Base-by-base conservation (phyloP, 2,888 invertebrate species). In the Thymelicus acteon region DNA sequence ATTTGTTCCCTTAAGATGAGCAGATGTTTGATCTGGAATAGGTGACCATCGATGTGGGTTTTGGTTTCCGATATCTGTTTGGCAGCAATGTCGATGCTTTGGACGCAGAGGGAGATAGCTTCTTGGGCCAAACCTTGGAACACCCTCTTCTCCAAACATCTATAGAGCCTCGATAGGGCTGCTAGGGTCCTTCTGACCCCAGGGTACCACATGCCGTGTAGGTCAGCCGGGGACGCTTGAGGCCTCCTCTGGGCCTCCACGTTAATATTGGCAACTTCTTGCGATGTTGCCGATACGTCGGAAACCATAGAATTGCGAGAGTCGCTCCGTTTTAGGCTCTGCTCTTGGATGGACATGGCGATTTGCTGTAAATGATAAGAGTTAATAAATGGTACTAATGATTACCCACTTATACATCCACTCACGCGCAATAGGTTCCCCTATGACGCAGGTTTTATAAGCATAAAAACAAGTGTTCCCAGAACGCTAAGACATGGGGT, bases 131-230 rank as follows among this genome's bases (percentile, higher is more conserved):
- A 90, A 0, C 98, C 98, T 93, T 99, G 99, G 90, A 99, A 99
- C 37, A 99, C 99, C 65, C 97, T 96, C 76, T 97, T 96, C 91
- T 99, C 99, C 10, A 99, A 95, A 84, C 99, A 99, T 65, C 99
- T 95, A 78, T 92, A 91, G 0, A 92, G 95, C 73, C 99, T 96
- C 0, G 99, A 99, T 5, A 99, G 93, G 74, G 99, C 99, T 24
- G 99, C 98, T 19, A 99, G 90, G 0, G 99, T 99, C 60, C 99
- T 94, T 19, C 99, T 95, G 0, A 99, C 99, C 0, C 98, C 99
- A 0, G 99, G 99, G 90, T 99, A 99, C 99, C 99, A 99, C 98
- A 99, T 98, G 39, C 99, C 99, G 90, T 99, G 99, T 47, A 99
- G 94, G 94, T 99, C 99, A 0, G 99, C 98, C 0, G 98, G 98